Conservation (phyloP, 2,888 invertebrate species). For the Danaus chrysippus region DNA sequence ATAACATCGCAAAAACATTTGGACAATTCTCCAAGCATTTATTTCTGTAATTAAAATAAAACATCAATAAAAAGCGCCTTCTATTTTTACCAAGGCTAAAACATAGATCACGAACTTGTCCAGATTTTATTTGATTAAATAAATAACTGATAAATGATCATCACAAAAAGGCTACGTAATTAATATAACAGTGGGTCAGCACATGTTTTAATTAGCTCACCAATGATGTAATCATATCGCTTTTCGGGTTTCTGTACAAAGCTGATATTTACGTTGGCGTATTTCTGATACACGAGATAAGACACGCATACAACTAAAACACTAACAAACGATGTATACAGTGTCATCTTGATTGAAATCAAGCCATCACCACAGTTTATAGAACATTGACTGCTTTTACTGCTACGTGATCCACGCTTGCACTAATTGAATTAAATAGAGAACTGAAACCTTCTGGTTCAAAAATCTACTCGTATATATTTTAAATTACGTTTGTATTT, state of each 20-base stretch:
- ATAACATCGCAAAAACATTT: no score
- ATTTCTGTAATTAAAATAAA: no score
- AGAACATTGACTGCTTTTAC: constrained; percentile 31
- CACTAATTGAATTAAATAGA: constrained; percentile 67
- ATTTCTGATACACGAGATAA: constrained; percentile 61
- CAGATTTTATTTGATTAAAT: no score
- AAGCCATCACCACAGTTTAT: constrained; percentile 21
- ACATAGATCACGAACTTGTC: no score
- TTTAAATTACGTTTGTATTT: no score
- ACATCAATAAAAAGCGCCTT: no score
- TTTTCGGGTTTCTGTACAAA: constrained; percentile 57
- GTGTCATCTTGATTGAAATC: constrained; percentile 44
- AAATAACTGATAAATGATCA: no score
- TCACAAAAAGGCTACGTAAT: no score
- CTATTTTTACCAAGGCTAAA: no score
- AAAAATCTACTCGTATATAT: background rate
- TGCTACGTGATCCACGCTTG: constrained; percentile 43
- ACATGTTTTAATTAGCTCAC: constrained; percentile 44
- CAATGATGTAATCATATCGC: constrained; percentile 68
- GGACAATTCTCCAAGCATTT: no score
- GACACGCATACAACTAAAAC: constrained; percentile 52
- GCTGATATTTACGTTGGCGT: constrained; percentile 52
- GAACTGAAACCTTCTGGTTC: constrained; percentile 29
- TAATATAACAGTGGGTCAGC: no score
- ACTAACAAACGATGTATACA: constrained; percentile 53